Base-by-base conservation (phyloP, 2,113 vertebrate genomes). In the Arizona elegans region DNA sequence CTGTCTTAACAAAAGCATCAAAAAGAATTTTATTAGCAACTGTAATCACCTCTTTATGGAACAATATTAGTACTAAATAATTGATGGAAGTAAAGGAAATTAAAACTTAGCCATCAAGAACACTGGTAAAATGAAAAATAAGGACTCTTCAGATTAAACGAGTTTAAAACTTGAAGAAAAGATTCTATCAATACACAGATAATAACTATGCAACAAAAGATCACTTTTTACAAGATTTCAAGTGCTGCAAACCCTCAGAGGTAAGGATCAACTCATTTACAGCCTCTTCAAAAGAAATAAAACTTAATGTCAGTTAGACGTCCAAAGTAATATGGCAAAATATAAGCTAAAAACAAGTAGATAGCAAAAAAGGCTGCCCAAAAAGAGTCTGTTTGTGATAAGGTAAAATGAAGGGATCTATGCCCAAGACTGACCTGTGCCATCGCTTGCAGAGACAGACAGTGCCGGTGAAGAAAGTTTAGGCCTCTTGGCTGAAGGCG, bases 401-500 rank as follows among this genome's bases (percentile, higher is more conserved):
- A 95, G 95, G 91, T 86, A 90, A 92, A 86, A 81, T 56, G 2
- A 38, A n/a, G 91, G 53, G 90, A 94, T 94, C 92, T 0, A 75
- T 92, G 90, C 96, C 94, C 29, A 70, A 95, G 90, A 98, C 98
- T 98, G 98, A 99, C 99, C 99, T 97, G 99, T 99, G 97, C 99
- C 98, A 96, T 99, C 99, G 97, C 99, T 99, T 97, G 98, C 98
- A 96, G 99, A 99, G 96, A 99, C 98, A 93, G 99, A 99, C 90
- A 99, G 98, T 96, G 99, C 98, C 96, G 99, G 99, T 93, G 99
- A 99, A 92, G 99, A 99, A 97, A 99, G 98, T 98, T 99, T 99
- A 98, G 99, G 99, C 98, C 99, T 98, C 99, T 99, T 99, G 97
- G 99, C 98, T 98, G 99, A 99, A 98, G 99, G 98, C 98, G 99